A percentile compares a stretch with the other conserved stretches of the same genome.
These are phyloP conservation scores for Ovis canadensis DNA, from an alignment of 2,113 vertebrate species.

Conservation along the genomic window DNA sequence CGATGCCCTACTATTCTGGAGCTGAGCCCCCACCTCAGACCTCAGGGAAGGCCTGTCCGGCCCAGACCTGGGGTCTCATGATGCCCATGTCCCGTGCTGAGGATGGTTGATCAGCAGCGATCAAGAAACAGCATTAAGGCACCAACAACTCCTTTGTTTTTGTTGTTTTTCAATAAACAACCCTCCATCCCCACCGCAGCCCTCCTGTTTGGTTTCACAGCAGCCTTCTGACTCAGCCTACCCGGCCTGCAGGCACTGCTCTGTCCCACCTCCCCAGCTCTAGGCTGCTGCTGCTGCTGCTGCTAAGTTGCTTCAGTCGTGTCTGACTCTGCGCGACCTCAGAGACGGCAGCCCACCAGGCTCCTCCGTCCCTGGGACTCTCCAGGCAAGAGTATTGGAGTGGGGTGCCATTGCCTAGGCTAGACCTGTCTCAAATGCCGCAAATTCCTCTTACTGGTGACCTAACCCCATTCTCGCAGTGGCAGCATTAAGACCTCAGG, in stretches of 20 bases:
- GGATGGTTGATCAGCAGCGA: slow-evolving; percentile 62
- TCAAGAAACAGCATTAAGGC: slow-evolving; percentile 63
- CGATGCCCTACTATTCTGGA: not conserved
- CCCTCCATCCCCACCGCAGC: slow-evolving; percentile 50
- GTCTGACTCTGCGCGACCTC: no score
- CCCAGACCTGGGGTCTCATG: slow-evolving; percentile 63
- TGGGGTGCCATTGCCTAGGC: not conserved
- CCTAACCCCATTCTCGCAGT: slow-evolving; percentile 76
- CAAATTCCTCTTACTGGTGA: slow-evolving; percentile 80
- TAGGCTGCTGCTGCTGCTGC: not conserved
- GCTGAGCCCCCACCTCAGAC: not conserved
- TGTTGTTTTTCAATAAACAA: slow-evolving; percentile 78
- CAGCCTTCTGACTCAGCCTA: slow-evolving; percentile 79
- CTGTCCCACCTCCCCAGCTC: slow-evolving; percentile 42
- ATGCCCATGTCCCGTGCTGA: not conserved
- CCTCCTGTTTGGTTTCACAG: slow-evolving; percentile 80
- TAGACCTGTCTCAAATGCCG: slow-evolving; percentile 75
- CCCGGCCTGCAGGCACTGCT: slow-evolving; percentile 53
- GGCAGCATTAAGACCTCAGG: slow-evolving; percentile 78
- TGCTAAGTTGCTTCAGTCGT: no score
- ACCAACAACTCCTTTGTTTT: slow-evolving; percentile 81
- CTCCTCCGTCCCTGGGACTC: no score
- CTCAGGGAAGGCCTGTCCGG: slow-evolving; percentile 13
- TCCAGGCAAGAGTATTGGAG: no score
- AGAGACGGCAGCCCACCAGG: no score